Conservation (phyloP, 2,797 vertebrate genomes). For the Hydrocynus forskahlii region DNA sequence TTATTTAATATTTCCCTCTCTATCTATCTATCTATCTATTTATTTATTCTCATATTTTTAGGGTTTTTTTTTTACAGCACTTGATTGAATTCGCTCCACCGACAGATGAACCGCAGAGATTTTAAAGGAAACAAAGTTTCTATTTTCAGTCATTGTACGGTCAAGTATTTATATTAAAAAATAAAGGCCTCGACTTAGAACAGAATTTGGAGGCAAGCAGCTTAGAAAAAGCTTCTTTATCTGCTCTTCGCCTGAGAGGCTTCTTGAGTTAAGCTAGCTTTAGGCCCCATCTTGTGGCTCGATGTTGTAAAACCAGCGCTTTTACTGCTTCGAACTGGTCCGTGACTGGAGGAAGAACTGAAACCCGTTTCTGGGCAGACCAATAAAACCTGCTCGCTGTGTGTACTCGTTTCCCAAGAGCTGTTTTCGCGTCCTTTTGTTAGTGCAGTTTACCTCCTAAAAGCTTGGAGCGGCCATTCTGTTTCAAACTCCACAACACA, state of each 20-base stretch:
- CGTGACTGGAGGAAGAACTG: too few species aligned
- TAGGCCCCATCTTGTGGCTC: slow-evolving; percentile 53
- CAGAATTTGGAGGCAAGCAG: too few species aligned
- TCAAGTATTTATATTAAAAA: too few species aligned
- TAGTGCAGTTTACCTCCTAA: not conserved
- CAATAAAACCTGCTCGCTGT: not conserved
- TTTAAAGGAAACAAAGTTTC: too few species aligned
- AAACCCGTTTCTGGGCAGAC: not conserved
- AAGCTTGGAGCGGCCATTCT: not conserved
- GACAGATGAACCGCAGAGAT: too few species aligned
- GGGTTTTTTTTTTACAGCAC: too few species aligned
- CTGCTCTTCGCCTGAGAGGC: not conserved
- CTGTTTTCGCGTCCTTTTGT: slow-evolving; percentile 4
- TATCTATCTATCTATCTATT: too few species aligned
- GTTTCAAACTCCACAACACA: not conserved
- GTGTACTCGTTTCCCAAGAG: not conserved
- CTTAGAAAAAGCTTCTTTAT: not conserved
- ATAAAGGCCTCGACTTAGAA: too few species aligned
- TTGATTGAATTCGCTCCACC: too few species aligned
- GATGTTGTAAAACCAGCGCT: not conserved
- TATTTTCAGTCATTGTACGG: too few species aligned
- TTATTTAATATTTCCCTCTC: too few species aligned
- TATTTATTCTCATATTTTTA: too few species aligned
- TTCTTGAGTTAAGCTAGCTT: not conserved
- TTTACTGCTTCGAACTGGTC: not conserved